These are phyloP conservation scores for Hermetia illucens DNA, from an alignment of 1,140 invertebrate genomes.

Conservation along the genomic window DNA sequence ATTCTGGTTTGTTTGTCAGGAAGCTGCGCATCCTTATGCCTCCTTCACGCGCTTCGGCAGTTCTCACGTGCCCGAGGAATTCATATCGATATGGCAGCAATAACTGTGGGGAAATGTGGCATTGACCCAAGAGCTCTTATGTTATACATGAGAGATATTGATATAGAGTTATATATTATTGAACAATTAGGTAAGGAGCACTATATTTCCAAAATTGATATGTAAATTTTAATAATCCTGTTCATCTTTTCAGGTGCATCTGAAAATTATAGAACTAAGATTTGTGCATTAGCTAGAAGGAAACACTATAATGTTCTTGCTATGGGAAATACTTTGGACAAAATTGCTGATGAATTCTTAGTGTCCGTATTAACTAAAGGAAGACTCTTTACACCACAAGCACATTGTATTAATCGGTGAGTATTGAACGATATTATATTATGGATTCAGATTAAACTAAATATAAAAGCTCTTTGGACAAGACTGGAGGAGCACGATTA, in stretches of 20 bases:
- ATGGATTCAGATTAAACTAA: neutral
- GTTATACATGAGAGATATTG: constrained; percentile 48
- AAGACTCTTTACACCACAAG: constrained; percentile 64
- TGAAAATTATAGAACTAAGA: constrained; percentile 9
- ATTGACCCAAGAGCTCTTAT: constrained; percentile 53
- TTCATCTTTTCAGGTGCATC: neutral
- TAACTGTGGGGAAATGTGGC: constrained; percentile 39
- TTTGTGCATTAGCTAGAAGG: constrained; percentile 58
- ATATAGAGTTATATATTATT: constrained; percentile 51
- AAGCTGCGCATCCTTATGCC: constrained; percentile 63
- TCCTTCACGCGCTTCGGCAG: constrained; percentile 72
- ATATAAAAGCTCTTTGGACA: neutral
- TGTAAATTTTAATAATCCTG: neutral
- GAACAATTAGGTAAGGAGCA: constrained; percentile 34
- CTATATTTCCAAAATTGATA: neutral
- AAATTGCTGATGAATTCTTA: constrained; percentile 69
- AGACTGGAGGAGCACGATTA: neutral
- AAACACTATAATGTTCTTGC: constrained; percentile 75
- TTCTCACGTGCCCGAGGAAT: constrained; percentile 60
- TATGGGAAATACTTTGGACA: constrained; percentile 75
- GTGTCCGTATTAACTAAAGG: constrained; percentile 73
- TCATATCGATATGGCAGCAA: constrained; percentile 59
- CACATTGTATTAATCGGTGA: constrained; percentile 57
- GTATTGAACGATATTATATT: constrained; percentile 2
- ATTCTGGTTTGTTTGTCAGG: constrained; percentile 75